Evolutionary conservation across 2,113 vertebrate genomes (phyloP), one percentile per base, ranked within the genome.

Genomic region (Bucco capensis): DNA sequence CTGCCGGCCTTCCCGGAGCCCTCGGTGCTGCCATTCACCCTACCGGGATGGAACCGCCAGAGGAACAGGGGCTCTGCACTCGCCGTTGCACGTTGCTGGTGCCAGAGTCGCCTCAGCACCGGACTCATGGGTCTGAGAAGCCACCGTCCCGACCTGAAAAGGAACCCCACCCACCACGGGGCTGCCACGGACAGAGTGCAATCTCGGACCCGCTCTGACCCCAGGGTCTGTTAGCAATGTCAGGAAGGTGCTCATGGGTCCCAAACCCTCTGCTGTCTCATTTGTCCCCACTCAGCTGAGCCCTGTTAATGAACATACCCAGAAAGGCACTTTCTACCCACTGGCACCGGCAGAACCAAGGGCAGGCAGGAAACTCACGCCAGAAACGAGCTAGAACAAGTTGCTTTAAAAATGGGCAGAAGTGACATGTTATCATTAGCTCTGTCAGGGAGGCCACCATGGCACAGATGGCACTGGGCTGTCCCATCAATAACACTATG

Each of bases 321-420:
- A 18, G 58, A 78, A 62, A 69, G 28, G 54, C 3, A 0, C 67
- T 53, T 69, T 33, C 54, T 47, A 42, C 78, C 28, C 19, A 13
- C 58, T 19, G 51, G 54, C 40, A 19, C 30, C 24, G 37, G n/a
- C 70, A 87, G 66, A 84, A 58, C 27, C 9, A 8, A 78, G 27
- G 44, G 33, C 79, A 83, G 53, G 65, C 81, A 95, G 65, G 53
- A 74, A 92, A 83, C 30, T 65, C 79, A 86, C 69, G 60, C 13
- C 31, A 74, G 56, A 71, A 66, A 81, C 3, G 5, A 67, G 76
- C 51, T 83, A 53, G 65, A 74, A 94, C 83, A 47, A 25, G 88
- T 90, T 60, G 70, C 61, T 95, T 95, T 96, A 88, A 92, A 95
- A 94, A 24, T n/a, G 73, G 88, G 74, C 24, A 80, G 72, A 62